phyloP scores from a whole-genome alignment of 2,888 invertebrate genomes.

The Listrodromus nycthemerus region DNA sequence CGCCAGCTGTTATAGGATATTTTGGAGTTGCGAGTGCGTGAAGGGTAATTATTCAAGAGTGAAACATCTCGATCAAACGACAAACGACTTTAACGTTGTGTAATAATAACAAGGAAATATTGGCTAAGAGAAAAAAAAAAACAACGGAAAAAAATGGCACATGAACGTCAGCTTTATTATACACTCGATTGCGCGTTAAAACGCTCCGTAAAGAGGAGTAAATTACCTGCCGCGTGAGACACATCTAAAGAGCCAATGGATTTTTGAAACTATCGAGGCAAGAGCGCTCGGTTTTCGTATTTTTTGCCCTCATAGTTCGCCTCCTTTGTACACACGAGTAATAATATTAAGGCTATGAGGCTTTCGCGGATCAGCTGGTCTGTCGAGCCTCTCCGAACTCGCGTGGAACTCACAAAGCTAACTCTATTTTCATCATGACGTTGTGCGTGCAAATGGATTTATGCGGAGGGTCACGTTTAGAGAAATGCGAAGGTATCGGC shows the following conservation, averaged over 20 bases:
- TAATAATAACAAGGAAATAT: conserved; percentile 6
- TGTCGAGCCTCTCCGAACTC: conserved; percentile 36
- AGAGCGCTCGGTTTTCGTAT: neutral
- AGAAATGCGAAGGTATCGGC: conserved; percentile 11
- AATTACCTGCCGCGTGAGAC: neutral
- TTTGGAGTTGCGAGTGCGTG: neutral
- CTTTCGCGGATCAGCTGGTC: neutral
- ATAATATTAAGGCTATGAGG: conserved; percentile 34
- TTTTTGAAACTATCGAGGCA: conserved; percentile 47
- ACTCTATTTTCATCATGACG: conserved; percentile 31
- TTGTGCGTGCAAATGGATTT: conserved; percentile 6
- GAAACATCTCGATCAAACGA: neutral
- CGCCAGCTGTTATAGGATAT: too few relatives aligned
- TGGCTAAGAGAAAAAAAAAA: neutral
- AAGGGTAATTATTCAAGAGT: neutral
- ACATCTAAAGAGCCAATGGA: conserved; percentile 36
- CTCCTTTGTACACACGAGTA: neutral
- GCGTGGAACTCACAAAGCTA: conserved; percentile 22
- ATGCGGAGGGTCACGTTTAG: neutral
- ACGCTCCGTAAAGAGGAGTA: neutral
- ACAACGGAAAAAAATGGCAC: neutral
- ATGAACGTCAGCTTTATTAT: conserved; percentile 2
- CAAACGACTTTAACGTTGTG: neutral
- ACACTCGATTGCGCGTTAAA: neutral
- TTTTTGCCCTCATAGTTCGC: conserved; percentile 7